Conservation (phyloP, 2,888 invertebrate genomes). For the Tachina fera region DNA sequence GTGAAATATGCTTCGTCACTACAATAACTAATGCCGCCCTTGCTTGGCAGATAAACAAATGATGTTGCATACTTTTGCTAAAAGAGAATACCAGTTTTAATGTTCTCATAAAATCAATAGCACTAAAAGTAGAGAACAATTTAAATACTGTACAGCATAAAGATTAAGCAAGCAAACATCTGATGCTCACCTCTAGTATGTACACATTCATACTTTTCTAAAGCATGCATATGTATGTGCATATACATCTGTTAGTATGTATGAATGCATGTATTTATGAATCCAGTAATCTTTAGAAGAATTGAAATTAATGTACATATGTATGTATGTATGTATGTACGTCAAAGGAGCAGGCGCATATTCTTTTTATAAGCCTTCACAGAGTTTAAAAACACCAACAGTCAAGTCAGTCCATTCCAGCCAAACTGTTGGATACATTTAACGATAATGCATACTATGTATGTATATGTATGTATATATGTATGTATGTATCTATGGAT, state of each 20-base stretch:
- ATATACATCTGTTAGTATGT: neutral
- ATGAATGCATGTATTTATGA: neutral
- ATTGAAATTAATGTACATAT: constrained; percentile 14
- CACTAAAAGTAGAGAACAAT: too few relatives aligned
- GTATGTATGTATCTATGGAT: constrained; percentile 26
- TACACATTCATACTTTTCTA: too few relatives aligned
- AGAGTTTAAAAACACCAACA: constrained; percentile 35
- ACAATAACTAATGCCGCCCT: too few relatives aligned
- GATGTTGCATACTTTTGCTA: too few relatives aligned
- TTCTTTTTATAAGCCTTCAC: constrained; percentile 29
- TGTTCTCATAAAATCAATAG: too few relatives aligned
- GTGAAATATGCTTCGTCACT: too few relatives aligned
- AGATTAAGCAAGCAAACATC: too few relatives aligned
- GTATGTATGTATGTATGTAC: constrained; percentile 11
- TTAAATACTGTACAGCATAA: too few relatives aligned
- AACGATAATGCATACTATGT: constrained; percentile 28
- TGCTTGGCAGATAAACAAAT: too few relatives aligned
- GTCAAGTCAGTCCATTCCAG: constrained; percentile 37
- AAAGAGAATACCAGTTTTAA: too few relatives aligned
- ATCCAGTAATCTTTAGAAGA: constrained; percentile 33
- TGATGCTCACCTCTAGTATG: too few relatives aligned
- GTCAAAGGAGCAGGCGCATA: constrained; percentile 51
- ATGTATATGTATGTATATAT: neutral
- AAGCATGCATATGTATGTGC: constrained; percentile 6
- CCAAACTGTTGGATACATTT: constrained; percentile 45